Conservation (phyloP, 2,888 invertebrate genomes). For the Tetranychus truncatus region DNA sequence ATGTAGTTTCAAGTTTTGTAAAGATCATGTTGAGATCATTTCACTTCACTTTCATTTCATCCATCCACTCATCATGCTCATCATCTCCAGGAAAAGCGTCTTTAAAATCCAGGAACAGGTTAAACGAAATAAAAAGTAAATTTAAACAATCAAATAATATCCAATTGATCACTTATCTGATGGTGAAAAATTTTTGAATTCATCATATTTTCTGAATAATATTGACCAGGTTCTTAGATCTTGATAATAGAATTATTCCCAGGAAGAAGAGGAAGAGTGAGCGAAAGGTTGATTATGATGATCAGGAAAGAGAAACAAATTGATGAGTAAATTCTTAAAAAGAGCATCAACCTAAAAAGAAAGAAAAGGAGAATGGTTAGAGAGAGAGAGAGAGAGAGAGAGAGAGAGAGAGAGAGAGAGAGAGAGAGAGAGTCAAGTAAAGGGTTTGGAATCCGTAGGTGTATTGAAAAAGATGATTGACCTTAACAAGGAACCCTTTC, state of each 20-base stretch:
- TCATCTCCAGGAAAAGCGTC: not conserved
- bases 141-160: not conserved
- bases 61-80: not conserved
- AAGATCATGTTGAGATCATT: conserved; percentile 1
- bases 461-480: not conserved
- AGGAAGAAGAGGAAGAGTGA: not conserved
- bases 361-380: not conserved
- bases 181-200: too few species aligned
- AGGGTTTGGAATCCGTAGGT: not conserved
- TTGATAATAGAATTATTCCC: not conserved
- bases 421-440: not conserved
- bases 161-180: too few species aligned
- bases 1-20: not conserved
- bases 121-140: not conserved
- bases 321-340: not conserved
- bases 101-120: not conserved
- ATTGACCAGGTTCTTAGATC: not conserved
- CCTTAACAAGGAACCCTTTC: not conserved
- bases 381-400: not conserved
- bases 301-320: not conserved
- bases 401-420: not conserved
- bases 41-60: not conserved
- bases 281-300: not conserved
- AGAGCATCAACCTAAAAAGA: not conserved
- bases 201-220: not conserved